phyloP scores from a whole-genome alignment of 2,797 vertebrate genomes.

The Cephalopachus bancanus region DNA sequence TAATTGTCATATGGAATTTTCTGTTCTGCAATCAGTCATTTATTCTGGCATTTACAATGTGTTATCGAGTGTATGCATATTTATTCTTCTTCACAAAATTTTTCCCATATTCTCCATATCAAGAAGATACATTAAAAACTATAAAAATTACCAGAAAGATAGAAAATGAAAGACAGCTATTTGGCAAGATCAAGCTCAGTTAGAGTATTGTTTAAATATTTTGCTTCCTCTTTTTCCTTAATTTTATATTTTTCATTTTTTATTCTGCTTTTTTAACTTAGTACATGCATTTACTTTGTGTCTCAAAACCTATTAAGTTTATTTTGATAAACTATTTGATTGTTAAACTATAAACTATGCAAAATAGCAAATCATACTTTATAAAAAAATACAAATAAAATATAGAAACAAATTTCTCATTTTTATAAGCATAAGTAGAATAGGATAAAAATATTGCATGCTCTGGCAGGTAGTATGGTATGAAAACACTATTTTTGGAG shows the following conservation, averaged over 20 bases:
- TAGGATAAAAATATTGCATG: neutral
- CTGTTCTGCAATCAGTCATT: neutral
- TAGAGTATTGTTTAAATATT: neutral
- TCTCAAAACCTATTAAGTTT: neutral
- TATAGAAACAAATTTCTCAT: neutral
- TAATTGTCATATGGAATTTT: neutral
- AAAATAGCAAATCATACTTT: conserved; percentile 35
- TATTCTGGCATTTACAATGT: neutral
- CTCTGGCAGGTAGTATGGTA: neutral
- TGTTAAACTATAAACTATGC: neutral
- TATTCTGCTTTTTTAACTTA: neutral
- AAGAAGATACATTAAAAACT: neutral
- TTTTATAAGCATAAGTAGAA: neutral
- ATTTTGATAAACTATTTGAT: conserved; percentile 29
- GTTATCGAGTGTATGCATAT: neutral
- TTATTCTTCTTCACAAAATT: neutral
- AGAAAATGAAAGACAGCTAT: neutral
- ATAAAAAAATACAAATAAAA: neutral
- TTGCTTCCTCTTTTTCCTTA: conserved; percentile 11
- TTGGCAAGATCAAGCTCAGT: neutral
- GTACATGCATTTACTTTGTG: neutral
- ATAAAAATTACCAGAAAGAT: neutral
- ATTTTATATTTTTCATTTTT: neutral
- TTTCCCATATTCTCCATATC: neutral
- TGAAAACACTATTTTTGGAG: neutral